Evolutionary conservation across 1,140 invertebrate species (phyloP), one percentile per base, ranked within the genome.

Genomic region (Papilio helenus): DNA sequence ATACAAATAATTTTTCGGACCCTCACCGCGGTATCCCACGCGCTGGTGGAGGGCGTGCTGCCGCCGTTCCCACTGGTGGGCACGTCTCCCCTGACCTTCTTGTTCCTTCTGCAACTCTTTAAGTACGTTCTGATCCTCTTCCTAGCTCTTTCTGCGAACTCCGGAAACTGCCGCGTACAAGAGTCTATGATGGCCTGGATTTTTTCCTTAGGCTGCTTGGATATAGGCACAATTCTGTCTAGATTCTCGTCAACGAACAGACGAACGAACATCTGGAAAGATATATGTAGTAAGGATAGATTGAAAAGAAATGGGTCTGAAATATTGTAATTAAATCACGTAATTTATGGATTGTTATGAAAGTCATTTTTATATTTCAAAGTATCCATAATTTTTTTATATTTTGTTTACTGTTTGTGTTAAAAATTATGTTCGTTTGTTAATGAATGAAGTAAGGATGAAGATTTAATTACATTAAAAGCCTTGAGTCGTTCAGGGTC

Each of bases 111-210:
- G 94, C 98, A 99, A 65, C 98, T 99, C 95, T 99, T 99, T 82
- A 99, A 95, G 94, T 99, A 99, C 72, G 99, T 99, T 86, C 98
- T 96, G 89, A 99, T 99, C 76, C 99, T 95, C 95, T 99, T 99
- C 82, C 98, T 96, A 68, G 98, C 98, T 79, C 99, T 95, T 91
- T 99, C 98, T 55, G 98, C 98, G 91, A 99, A 99, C 95, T 99
- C 98, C 61, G 99, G 99, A 92, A 99, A 99, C 95, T 99, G 99
- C 85, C 98, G 96, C 79, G 98, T 98, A 95, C 99, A 99, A 7
- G 98, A 99, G 90, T 99, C 98, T 85, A 99, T 98, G 89, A 99
- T 99, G 12, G 98, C 98, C 91, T 99, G 98, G 82, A 99, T 98
- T 95, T 99, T 99, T 91, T 99, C 98, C 92, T 99, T 99, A 5